Evolutionary conservation across 2,797 vertebrate species (phyloP), one percentile per base, ranked within the genome.

Genomic region (Morelia viridis): DNA sequence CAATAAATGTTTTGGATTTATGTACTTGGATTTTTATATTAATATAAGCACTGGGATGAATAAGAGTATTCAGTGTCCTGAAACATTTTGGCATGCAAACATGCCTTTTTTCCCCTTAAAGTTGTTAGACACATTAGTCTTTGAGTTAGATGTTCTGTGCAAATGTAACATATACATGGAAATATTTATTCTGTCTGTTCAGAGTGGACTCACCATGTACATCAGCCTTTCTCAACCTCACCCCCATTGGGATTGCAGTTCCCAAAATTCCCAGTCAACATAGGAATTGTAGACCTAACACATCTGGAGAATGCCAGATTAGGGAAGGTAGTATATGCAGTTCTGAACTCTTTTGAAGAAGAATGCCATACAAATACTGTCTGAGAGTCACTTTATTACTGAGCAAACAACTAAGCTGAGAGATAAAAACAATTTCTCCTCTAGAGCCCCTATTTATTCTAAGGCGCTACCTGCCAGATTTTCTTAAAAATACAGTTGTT

Each of bases 21-120:
- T 87, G 22, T 22, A 35, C 64, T 89, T 35, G 50, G 91, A 71
- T 53, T 71, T 76, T n/a, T 85, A 87, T 92, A 53, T 64, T 87
- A 90, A 87, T 60, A 87, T 68, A 87, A 64, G 85, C 58, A 41
- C 6, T 57, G 46, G 50, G 24, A 90, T 87, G 65, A 65, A 89
- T 87, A 85, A 46, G 50, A 64, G 65, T 88, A 89, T 92, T 92
- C 91, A 90, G 57, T 6, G 4, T 53, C 87, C 58, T 90, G 85
- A 87, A 87, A 87, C 31, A 35, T 31, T 68, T 61, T 92, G 68
- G 68, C 65, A 90, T 50, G 65, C 24, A 41, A 64, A 46, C 64
- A 64, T 46, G 26, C 12, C 19, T 1, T 24, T 57, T 11, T 17
- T 15, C 65, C 41, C 7, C 28, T 31, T 53, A 84, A 85, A 85